These are phyloP conservation scores for Drosophila birchii DNA, from an alignment of 2,888 invertebrate genomes.

Conservation along the genomic window DNA sequence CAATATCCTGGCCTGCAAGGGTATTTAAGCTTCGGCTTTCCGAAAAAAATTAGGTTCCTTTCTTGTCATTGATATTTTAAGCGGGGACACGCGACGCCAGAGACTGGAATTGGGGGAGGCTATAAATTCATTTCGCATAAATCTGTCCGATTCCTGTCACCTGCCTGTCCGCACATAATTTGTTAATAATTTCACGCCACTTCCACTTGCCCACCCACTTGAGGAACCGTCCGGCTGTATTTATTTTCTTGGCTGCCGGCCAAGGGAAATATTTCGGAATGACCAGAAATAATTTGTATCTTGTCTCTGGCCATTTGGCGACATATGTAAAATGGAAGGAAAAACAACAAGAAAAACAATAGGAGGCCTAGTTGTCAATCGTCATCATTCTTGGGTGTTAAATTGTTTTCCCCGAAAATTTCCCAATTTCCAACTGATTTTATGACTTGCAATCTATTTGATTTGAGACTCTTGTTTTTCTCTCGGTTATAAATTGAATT, in stretches of 20 bases:
- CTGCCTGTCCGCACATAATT: slow-evolving; percentile 65
- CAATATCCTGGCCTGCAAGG: neutral
- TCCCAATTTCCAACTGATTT: slow-evolving; percentile 49
- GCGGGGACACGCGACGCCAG: slow-evolving; percentile 36
- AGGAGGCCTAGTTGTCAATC: neutral
- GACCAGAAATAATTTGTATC: slow-evolving; percentile 31
- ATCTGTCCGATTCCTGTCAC: slow-evolving; percentile 63
- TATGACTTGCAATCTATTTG: slow-evolving; percentile 58
- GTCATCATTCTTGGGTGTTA: slow-evolving; percentile 12
- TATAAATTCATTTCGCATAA: slow-evolving; percentile 51
- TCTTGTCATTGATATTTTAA: slow-evolving; percentile 1
- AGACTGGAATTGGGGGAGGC: slow-evolving; percentile 8
- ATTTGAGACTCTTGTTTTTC: slow-evolving; percentile 2
- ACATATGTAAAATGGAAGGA: slow-evolving; percentile 20
- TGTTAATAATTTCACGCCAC: slow-evolving; percentile 57
- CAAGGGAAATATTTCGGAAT: slow-evolving; percentile 14
- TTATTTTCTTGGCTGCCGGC: slow-evolving; percentile 38
- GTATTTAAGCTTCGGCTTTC: neutral
- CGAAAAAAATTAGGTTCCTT: neutral
- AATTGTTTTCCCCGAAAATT: neutral
- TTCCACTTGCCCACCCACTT: slow-evolving; percentile 35
- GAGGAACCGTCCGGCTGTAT: slow-evolving; percentile 8
- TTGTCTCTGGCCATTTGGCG: slow-evolving; percentile 7
- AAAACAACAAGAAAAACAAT: no score
- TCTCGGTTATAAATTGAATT: slow-evolving; percentile 27